Evolutionary conservation across 2,797 vertebrate species (phyloP).

Genomic region (Falco rusticolus): DNA sequence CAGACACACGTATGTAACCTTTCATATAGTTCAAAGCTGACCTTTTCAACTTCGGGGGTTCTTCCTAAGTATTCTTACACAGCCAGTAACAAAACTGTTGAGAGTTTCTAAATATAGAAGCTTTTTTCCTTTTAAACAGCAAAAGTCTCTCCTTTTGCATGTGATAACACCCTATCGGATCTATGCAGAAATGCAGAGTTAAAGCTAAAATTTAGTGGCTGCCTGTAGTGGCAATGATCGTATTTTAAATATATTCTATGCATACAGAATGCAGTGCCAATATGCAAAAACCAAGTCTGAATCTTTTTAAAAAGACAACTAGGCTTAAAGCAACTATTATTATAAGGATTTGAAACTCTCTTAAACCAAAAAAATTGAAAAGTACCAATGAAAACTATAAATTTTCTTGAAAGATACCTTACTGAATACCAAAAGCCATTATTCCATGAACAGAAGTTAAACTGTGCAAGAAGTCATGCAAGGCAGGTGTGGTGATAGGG

Average conservation of each 20-base stretch:
- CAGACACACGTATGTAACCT: not conserved
- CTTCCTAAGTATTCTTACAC: not conserved
- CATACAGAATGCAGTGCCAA: not conserved
- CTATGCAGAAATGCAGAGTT: not conserved
- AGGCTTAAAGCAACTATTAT: not conserved
- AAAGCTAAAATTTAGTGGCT: not conserved
- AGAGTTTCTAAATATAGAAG: not conserved
- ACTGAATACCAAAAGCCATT: not conserved
- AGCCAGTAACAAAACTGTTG: not conserved
- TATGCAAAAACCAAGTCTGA: not conserved
- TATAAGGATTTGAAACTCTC: not conserved
- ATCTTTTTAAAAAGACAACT: not conserved
- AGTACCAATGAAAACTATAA: not conserved
- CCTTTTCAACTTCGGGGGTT: not conserved
- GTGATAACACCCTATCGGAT: not conserved
- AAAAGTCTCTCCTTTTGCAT: not conserved
- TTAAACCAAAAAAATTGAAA: not conserved
- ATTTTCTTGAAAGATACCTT: not conserved
- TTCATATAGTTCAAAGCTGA: not conserved
- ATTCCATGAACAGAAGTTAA: not conserved
- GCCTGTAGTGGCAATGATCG: not conserved
- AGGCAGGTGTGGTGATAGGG: not conserved
- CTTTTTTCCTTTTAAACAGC: not conserved
- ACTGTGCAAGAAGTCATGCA: not conserved
- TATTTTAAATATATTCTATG: not conserved